Evolutionary conservation across 2,888 invertebrate species (phyloP).

Genomic region (Drosophila helvetica): DNA sequence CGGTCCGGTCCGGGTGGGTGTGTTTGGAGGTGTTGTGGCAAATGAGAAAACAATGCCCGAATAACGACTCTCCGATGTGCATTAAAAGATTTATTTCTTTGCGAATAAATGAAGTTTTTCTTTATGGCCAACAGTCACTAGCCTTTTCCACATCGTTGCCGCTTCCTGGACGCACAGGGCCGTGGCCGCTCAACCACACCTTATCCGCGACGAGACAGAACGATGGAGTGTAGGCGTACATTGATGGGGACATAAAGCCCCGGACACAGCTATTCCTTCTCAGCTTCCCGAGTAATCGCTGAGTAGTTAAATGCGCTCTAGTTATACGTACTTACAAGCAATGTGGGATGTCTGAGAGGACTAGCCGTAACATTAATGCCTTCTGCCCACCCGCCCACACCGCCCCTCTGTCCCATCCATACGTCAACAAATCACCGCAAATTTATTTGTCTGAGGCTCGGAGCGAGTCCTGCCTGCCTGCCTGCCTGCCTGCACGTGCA

Average conservation of each 20-base stretch:
- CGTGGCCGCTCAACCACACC: not conserved
- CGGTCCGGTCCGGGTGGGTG: slow-evolving; percentile 18
- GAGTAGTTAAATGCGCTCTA: slow-evolving; percentile 61
- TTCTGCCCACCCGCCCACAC: slow-evolving; percentile 36
- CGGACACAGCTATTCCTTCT: slow-evolving; percentile 6
- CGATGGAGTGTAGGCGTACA: slow-evolving; percentile 23
- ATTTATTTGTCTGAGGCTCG: slow-evolving; percentile 61
- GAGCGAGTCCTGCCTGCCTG: slow-evolving; percentile 11
- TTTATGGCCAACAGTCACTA: slow-evolving; percentile 48
- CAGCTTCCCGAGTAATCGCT: slow-evolving; percentile 38
- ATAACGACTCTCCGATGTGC: slow-evolving; percentile 76
- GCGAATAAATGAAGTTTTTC: slow-evolving; percentile 72
- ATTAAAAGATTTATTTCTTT: slow-evolving; percentile 77
- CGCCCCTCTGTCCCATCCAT: slow-evolving; percentile 22
- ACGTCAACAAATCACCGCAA: slow-evolving; percentile 68
- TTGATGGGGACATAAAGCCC: slow-evolving; percentile 59
- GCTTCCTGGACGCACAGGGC: not conserved
- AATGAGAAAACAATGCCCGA: slow-evolving; percentile 76
- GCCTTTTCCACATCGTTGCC: slow-evolving; percentile 25
- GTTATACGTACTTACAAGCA: slow-evolving; percentile 33
- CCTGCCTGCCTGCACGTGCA: slow-evolving; percentile 29
- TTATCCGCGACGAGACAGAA: slow-evolving; percentile 6
- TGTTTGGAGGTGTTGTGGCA: slow-evolving; percentile 67
- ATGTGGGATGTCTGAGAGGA: slow-evolving; percentile 42
- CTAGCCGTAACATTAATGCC: slow-evolving; percentile 55